Percentiles rank a stretch among this genome's conserved stretches.
Evolutionary conservation across 2,797 vertebrate species (phyloP).

Genomic region (Gadopsis marmoratus): DNA sequence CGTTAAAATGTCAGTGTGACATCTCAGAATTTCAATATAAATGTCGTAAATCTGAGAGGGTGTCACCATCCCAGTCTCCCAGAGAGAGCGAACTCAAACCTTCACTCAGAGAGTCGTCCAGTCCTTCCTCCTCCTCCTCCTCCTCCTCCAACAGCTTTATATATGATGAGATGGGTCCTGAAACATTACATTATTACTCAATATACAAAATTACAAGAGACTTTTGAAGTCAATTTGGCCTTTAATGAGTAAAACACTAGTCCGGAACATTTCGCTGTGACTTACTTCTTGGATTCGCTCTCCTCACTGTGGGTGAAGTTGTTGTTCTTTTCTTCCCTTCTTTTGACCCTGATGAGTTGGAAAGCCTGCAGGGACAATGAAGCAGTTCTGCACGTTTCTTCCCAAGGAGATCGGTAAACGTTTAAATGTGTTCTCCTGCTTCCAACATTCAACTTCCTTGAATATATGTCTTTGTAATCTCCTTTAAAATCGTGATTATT

Average conservation of each 20-base stretch:
- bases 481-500: neutral
- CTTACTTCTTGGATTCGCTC: slow-evolving; percentile 19
- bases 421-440: neutral
- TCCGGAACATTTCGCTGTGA: neutral
- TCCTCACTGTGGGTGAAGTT: neutral
- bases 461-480: neutral
- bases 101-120: slow-evolving; percentile 52
- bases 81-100: slow-evolving; percentile 57
- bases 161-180: no score
- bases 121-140: slow-evolving; percentile 29
- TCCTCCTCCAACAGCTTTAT: slow-evolving; percentile 11
- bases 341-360: slow-evolving; percentile 37
- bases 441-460: no score
- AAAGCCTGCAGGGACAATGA: slow-evolving; percentile 23
- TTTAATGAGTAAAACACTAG: neutral
- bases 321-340: slow-evolving; percentile 21
- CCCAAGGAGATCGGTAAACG: neutral
- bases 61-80: slow-evolving; percentile 12
- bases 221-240: no score
- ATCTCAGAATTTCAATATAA: neutral
- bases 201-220: neutral
- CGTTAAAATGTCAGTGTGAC: neutral
- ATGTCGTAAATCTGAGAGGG: slow-evolving; percentile 18
- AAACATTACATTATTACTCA: no score
- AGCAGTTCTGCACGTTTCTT: neutral